Evolutionary conservation across 2,888 invertebrate genomes (phyloP).

Genomic region (Dolomedes plantarius): DNA sequence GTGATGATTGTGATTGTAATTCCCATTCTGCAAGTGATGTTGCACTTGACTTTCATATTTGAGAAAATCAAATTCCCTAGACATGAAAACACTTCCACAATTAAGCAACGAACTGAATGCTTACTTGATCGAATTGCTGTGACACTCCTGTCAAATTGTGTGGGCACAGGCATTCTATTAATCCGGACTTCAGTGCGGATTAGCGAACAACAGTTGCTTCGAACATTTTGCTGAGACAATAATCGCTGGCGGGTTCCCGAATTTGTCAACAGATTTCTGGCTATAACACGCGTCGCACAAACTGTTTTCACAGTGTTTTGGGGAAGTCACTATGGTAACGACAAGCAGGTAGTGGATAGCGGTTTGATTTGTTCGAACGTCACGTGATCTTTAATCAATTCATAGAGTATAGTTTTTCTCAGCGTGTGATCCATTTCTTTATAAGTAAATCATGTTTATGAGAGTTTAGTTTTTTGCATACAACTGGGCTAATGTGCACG

Average conservation of each 20-base stretch:
- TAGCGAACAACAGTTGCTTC: neutral
- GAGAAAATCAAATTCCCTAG: too few relatives aligned
- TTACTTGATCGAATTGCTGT: constrained; percentile 40
- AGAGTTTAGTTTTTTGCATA: neutral
- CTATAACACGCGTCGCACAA: neutral
- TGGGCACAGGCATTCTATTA: constrained; percentile 6
- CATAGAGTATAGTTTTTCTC: neutral
- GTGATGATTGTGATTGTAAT: too few relatives aligned
- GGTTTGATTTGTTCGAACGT: neutral
- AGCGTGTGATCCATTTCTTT: neutral
- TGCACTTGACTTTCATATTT: too few relatives aligned
- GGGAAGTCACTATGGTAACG: constrained; percentile 36
- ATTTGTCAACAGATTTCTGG: constrained; percentile 16
- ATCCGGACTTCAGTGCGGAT: neutral
- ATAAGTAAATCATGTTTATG: neutral
- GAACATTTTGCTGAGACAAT: neutral
- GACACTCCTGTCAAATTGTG: neutral
- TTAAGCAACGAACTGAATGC: constrained; percentile 3
- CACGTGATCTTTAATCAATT: constrained; percentile 48
- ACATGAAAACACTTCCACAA: too few relatives aligned
- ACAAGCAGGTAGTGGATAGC: constrained; percentile 39
- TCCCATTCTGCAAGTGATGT: too few relatives aligned
- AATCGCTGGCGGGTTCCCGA: neutral
- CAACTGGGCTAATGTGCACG: too few relatives aligned
- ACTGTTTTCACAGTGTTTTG: constrained; percentile 36